Conservation (phyloP, 1,140 invertebrate genomes). For the Arion vulgaris region DNA sequence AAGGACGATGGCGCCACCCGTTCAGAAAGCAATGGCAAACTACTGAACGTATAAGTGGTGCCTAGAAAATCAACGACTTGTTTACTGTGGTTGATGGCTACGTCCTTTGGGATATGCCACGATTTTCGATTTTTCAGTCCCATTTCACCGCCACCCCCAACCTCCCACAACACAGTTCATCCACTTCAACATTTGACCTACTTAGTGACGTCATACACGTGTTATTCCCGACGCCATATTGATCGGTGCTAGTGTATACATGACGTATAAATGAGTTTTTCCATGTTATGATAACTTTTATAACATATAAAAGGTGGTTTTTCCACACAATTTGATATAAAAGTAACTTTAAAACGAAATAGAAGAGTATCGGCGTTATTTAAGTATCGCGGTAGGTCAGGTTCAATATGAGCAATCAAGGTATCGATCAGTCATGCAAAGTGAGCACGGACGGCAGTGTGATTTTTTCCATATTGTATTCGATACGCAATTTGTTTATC, state of each 20-base stretch:
- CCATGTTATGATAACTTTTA: neutral
- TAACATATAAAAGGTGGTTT: neutral
- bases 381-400: neutral
- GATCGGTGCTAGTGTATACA: neutral
- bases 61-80: neutral
- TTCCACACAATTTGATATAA: neutral
- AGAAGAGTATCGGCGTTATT: neutral
- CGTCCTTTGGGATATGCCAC: too few relatives aligned
- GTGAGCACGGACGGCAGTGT: neutral
- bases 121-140: too few relatives aligned
- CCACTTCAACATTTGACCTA: too few relatives aligned
- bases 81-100: too few relatives aligned
- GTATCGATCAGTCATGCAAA: slow-evolving; percentile 26
- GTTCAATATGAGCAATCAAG: slow-evolving; percentile 26
- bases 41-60: too few relatives aligned
- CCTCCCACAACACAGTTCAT: too few relatives aligned
- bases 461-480: slow-evolving; percentile 26
- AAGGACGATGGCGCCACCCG: too few relatives aligned
- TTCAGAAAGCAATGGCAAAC: too few relatives aligned
- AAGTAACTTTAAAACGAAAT: neutral
- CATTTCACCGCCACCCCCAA: too few relatives aligned
- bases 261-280: neutral
- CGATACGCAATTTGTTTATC: slow-evolving; percentile 15
- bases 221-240: slow-evolving; percentile 26
- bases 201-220: slow-evolving; percentile 21